phyloP scores from a whole-genome alignment of 2,888 invertebrate genomes.

The Diabrotica balteata region DNA sequence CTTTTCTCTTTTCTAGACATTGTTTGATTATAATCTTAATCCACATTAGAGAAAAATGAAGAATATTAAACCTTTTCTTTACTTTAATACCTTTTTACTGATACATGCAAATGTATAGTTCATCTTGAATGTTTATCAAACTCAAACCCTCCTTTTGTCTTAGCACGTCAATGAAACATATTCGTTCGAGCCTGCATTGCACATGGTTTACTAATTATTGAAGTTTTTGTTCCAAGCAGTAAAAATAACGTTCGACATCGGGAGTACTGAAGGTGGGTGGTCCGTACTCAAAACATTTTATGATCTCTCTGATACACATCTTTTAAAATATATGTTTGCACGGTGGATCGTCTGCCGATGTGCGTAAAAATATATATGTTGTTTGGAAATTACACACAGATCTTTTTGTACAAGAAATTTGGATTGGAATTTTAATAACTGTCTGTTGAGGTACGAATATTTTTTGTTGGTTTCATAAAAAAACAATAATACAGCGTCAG shows the following conservation, averaged over 20 bases:
- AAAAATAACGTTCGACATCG: conserved; percentile 44
- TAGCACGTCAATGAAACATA: no score
- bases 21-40: no score
- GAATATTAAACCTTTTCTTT: no score
- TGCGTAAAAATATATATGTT: conserved; percentile 22
- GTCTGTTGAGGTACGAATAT: no score
- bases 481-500: no score
- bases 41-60: no score
- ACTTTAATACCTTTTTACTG: no score
- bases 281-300: conserved; percentile 45
- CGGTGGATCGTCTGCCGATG: conserved; percentile 19
- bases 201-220: conserved; percentile 52
- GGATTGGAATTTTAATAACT: not conserved
- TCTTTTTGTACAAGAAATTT: not conserved
- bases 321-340: conserved; percentile 34
- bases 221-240: conserved; percentile 47
- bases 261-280: conserved; percentile 45
- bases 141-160: no score
- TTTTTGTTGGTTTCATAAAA: no score
- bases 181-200: conserved; percentile 34
- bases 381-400: not conserved
- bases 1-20: no score
- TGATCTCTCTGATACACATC: conserved; percentile 46
- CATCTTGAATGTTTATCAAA: no score
- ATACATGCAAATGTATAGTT: no score